Base-by-base conservation (phyloP, 2,797 vertebrate species). In the Aulostomus chinensis region DNA sequence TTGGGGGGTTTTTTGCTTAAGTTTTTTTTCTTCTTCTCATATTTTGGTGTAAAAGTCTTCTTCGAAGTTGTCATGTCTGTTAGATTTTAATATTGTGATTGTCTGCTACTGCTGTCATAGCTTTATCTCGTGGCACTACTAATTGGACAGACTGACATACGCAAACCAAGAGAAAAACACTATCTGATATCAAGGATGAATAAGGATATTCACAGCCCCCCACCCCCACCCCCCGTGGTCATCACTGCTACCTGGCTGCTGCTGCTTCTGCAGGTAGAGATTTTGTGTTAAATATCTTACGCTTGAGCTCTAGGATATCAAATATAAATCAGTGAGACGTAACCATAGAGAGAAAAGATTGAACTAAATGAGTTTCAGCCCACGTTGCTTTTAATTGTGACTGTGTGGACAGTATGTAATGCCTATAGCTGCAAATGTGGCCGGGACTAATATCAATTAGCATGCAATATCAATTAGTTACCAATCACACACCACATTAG, bases 401-500 rank as follows among this genome's bases (percentile, higher is more conserved):
- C 47, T 59, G 38, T 63, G 58, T 72, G 55, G 68, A 75, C 64
- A 50, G 54, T 59, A 56, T 69, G 61, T 68, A 58, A 64, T 15
- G 56, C 56, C 65, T 30, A 31, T 52, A 37, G 42, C 50, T 56
- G 62, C 29, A 68, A 61, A 72, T 68, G 61, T 60, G 57, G 59
- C 52, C 51, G 40, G 47, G 2, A 4, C 72, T 80, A 80, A 80
- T 87, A 85, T 86, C 88, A 90, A 88, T 90, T 88, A 87, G 84
- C 82, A 79, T 88, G 87, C 73, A 88, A 81, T 86, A 86, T 89
- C 86, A 91, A 90, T 90, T 92, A 90, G 80, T 70, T 68, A 73
- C 75, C 82, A 91, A 91, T 91, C 88, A 89, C 89, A 90, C 87
- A 90, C 87, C 71, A 81, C 85, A 89, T 91, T 91, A 91, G 81